Conservation (phyloP, 2,797 vertebrate genomes). For the Masticophis lateralis region DNA sequence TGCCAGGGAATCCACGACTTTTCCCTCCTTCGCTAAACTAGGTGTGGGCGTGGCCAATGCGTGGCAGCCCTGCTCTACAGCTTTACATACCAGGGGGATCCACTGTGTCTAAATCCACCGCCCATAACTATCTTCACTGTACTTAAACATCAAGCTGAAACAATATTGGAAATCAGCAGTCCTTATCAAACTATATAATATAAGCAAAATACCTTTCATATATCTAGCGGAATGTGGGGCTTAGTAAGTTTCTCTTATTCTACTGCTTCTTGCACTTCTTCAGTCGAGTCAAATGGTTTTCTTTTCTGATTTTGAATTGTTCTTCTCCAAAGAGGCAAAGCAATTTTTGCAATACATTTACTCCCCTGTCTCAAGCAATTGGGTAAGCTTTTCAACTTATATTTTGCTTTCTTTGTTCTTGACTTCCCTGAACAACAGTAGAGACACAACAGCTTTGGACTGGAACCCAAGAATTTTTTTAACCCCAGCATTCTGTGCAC, state of each 20-base stretch:
- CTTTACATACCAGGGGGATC: neutral
- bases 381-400: slow-evolving; percentile 10
- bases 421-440: neutral
- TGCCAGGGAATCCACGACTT: no score
- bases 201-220: slow-evolving; percentile 30
- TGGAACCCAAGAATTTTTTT: slow-evolving; percentile 17
- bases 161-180: neutral
- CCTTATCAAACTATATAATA: neutral
- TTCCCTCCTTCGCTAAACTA: no score
- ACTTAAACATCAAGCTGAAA: neutral
- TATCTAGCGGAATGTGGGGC: neutral
- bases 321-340: neutral
- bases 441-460: neutral
- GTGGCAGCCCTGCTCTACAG: neutral
- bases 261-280: neutral
- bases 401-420: slow-evolving; percentile 14
- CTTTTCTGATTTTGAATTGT: neutral
- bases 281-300: accelerated
- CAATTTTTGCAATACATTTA: neutral
- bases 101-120: neutral
- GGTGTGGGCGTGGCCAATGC: no score
- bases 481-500: neutral
- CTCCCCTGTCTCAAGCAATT: neutral
- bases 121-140: neutral
- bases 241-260: neutral